These are phyloP conservation scores for Enteromius thamalakanensis DNA, from an alignment of 2,797 vertebrate genomes.

Conservation along the genomic window DNA sequence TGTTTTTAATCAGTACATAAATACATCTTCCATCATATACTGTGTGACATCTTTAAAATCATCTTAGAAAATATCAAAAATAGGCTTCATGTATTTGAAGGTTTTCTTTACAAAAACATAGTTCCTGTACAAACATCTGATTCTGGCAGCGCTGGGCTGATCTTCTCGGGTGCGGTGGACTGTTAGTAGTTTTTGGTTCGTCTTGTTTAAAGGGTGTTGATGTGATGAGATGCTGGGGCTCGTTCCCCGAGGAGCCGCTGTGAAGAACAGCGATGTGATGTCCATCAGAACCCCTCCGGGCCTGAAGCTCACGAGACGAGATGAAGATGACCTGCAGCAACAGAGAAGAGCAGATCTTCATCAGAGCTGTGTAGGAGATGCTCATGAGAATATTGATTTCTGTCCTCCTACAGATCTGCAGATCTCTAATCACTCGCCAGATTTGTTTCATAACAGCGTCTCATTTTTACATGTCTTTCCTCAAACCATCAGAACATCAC, in stretches of 20 bases:
- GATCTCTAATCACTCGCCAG: neutral
- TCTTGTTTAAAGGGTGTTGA: neutral
- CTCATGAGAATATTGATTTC: slow-evolving; percentile 51
- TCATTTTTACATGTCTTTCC: neutral
- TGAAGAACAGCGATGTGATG: neutral
- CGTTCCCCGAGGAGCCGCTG: neutral
- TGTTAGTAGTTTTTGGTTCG: slow-evolving; percentile 62
- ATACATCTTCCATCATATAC: slow-evolving; percentile 67
- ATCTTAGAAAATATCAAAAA: slow-evolving; percentile 81
- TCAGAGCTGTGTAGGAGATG: slow-evolving; percentile 51
- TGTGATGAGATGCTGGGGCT: too few species aligned
- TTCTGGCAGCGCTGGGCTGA: neutral
- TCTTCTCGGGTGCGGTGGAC: slow-evolving; percentile 29
- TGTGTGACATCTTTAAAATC: slow-evolving; percentile 66
- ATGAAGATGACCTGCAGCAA: slow-evolving; percentile 53
- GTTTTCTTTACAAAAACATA: slow-evolving; percentile 81
- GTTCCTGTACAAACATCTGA: slow-evolving; percentile 74
- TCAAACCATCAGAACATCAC: neutral
- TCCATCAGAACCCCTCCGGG: neutral
- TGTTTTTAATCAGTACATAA: slow-evolving; percentile 62
- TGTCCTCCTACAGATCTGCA: slow-evolving; percentile 45
- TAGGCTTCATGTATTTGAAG: slow-evolving; percentile 79
- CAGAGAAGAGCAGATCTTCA: neutral
- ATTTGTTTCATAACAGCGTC: neutral
- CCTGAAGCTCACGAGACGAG: slow-evolving; percentile 16